A percentile compares a stretch with the other conserved stretches of the same genome.
Evolutionary conservation across 2,113 vertebrate species (phyloP).

Genomic region (Urocitellus parryii): DNA sequence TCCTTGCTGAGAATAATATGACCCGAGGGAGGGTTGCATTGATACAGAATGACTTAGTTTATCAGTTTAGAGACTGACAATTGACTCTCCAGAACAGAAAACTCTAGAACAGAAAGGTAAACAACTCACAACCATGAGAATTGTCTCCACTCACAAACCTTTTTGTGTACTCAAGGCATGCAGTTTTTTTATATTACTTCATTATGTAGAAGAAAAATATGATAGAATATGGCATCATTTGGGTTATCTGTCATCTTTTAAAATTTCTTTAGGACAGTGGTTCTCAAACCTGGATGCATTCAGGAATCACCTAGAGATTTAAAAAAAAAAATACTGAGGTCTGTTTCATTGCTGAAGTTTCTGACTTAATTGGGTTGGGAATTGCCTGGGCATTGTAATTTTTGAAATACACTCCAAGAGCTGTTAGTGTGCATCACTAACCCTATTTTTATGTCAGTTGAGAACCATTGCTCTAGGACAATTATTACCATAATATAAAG

Average conservation of each 20-base stretch:
- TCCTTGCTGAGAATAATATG: neutral
- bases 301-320: neutral
- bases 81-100: neutral
- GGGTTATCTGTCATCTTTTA: neutral
- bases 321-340: neutral
- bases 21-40: neutral
- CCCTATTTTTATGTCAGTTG: neutral
- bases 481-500: neutral
- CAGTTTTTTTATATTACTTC: neutral
- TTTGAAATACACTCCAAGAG: neutral
- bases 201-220: neutral
- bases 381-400: neutral
- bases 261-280: neutral
- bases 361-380: neutral
- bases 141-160: neutral
- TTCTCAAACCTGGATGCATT: neutral
- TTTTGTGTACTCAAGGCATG: neutral
- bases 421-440: neutral
- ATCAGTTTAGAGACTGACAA: neutral
- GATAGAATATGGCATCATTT: neutral
- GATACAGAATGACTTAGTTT: neutral
- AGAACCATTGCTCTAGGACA: neutral
- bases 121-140: neutral
- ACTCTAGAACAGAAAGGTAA: neutral
- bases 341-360: neutral